Evolutionary conservation across 2,113 vertebrate genomes (phyloP).

Genomic region (Carlito syrichta): DNA sequence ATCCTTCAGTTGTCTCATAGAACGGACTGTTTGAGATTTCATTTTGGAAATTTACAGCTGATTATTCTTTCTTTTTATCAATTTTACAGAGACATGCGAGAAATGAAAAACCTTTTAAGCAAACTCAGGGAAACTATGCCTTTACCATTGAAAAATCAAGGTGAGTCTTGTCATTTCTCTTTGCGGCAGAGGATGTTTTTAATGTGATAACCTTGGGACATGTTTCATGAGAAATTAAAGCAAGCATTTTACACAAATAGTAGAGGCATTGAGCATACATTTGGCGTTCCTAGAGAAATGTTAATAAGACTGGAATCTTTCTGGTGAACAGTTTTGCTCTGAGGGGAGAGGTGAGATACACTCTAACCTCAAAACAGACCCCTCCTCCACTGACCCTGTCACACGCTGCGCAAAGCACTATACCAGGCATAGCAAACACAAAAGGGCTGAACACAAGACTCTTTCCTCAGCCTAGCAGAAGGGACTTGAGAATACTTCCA

Average conservation of each 20-base stretch:
- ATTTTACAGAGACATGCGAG: conserved; percentile 93
- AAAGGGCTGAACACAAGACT: neutral
- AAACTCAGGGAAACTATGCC: conserved; percentile 99
- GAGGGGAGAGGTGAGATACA: neutral
- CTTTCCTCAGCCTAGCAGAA: neutral
- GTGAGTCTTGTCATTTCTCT: conserved; percentile 80
- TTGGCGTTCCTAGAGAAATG: neutral
- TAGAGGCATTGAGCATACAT: neutral
- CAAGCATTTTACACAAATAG: neutral
- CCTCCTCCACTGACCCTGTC: neutral
- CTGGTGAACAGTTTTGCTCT: neutral
- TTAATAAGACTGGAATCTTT: neutral
- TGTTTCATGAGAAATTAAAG: conserved; percentile 30
- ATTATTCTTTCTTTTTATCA: conserved; percentile 62
- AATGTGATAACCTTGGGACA: neutral
- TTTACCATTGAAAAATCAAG: conserved; percentile 99
- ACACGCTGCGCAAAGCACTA: neutral
- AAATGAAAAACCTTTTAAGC: conserved; percentile 99
- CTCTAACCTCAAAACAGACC: neutral
- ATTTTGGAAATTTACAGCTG: conserved; percentile 27
- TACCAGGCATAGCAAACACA: neutral
- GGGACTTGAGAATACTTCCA: neutral
- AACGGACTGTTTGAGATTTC: neutral
- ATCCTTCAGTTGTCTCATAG: neutral
- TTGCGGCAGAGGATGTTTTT: conserved; percentile 18